These are phyloP conservation scores for Zeugodacus cucurbitae DNA, from an alignment of 1,140 invertebrate species.

Conservation along the genomic window DNA sequence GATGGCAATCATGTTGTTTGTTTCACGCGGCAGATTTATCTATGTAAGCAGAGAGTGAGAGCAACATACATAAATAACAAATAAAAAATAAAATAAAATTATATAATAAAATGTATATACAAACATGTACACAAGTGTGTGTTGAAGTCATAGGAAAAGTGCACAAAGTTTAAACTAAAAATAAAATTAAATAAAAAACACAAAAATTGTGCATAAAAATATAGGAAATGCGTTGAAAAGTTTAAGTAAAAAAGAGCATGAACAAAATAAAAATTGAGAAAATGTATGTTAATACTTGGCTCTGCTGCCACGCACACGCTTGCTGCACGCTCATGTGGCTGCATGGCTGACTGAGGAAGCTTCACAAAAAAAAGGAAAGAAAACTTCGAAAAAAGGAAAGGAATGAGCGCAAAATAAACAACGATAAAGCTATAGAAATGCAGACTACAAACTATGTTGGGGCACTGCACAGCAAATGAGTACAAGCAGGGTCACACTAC, in stretches of 20 bases:
- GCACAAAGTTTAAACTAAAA: not conserved
- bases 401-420: not conserved
- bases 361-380: not conserved
- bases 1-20: conserved; percentile 61
- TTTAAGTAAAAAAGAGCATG: not conserved
- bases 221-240: not conserved
- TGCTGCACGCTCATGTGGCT: not conserved
- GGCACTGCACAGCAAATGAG: not conserved
- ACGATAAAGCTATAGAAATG: not conserved
- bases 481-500: not conserved
- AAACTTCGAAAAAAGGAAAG: not conserved
- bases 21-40: conserved; percentile 60
- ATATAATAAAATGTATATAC: not conserved
- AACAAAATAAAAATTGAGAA: not conserved
- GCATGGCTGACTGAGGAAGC: not conserved
- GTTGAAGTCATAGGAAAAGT: not conserved
- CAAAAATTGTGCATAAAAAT: not conserved
- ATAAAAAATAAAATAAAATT: not conserved
- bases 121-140: not conserved
- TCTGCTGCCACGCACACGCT: not conserved
- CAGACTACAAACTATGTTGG: not conserved
- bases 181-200: not conserved
- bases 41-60: conserved; percentile 36
- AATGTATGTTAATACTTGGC: not conserved
- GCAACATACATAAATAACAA: too few relatives aligned